These are phyloP conservation scores for Sesia apiformis DNA, from an alignment of 2,888 invertebrate genomes.

Conservation along the genomic window DNA sequence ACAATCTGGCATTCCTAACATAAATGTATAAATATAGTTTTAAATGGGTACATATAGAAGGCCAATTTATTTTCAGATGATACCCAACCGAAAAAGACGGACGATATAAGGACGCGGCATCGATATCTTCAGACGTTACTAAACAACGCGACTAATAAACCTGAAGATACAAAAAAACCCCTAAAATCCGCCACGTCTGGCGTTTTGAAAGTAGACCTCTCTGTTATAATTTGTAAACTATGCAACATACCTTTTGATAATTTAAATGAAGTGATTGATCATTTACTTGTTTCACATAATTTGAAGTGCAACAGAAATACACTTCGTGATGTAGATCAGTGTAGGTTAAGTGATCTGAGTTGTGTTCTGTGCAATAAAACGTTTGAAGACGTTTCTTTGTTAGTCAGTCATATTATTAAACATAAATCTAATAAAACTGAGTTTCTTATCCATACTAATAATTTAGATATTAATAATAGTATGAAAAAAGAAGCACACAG, in stretches of 20 bases:
- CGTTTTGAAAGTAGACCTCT: constrained; percentile 7
- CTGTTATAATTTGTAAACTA: constrained; percentile 5
- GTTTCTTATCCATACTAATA: no score
- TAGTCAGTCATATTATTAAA: constrained; percentile 3
- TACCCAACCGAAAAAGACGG: background rate
- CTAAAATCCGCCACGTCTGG: no score
- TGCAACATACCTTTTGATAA: constrained; percentile 3
- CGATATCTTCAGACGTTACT: constrained; percentile 1
- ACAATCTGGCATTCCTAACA: no score
- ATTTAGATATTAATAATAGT: no score
- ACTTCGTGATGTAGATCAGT: constrained; percentile 3
- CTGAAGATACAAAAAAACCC: background rate
- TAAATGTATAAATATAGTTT: background rate
- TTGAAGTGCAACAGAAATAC: constrained; percentile 3
- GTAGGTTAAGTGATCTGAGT: constrained; percentile 5
- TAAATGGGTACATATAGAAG: constrained; percentile 3
- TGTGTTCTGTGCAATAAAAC: constrained; percentile 6
- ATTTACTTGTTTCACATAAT: constrained; percentile 5
- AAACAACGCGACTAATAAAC: background rate
- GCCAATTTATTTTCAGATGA: constrained; percentile 2
- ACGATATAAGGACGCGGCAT: constrained; percentile 1
- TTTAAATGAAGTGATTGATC: constrained; percentile 3
- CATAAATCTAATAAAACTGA: background rate
- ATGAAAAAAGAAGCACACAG: no score
- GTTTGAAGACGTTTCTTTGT: constrained; percentile 4